These are phyloP conservation scores for Philopotamus ludificatus DNA, from an alignment of 1,140 invertebrate species.

Conservation along the genomic window DNA sequence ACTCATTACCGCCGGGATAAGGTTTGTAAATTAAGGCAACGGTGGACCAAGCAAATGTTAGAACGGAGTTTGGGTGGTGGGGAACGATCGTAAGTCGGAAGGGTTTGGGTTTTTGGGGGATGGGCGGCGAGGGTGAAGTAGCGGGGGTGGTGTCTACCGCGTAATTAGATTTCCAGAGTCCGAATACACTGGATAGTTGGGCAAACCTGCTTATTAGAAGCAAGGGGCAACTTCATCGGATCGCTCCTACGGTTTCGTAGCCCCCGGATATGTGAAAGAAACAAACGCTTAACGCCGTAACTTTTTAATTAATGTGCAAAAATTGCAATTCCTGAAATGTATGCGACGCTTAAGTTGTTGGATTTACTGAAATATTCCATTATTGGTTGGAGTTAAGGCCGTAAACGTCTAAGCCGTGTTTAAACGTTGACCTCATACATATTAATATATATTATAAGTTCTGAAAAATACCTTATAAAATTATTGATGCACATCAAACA, in stretches of 20 bases:
- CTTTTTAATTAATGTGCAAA: too few species aligned
- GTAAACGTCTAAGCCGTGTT: too few species aligned
- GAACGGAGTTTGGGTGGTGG: neutral
- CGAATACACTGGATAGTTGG: conserved; percentile 54
- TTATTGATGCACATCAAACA: too few species aligned
- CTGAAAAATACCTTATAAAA: too few species aligned
- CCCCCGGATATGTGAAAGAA: too few species aligned
- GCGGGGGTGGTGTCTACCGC: conserved; percentile 52
- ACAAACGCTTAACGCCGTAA: too few species aligned
- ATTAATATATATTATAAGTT: too few species aligned
- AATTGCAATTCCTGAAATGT: too few species aligned
- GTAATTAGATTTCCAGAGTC: conserved; percentile 60
- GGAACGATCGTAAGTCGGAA: neutral
- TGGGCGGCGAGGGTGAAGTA: conserved; percentile 36
- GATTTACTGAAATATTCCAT: too few species aligned
- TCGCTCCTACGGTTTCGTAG: neutral
- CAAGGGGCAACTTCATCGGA: conserved; percentile 6
- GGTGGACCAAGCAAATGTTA: neutral
- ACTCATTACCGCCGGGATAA: neutral
- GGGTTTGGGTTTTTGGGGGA: conserved; percentile 3
- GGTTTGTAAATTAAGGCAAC: conserved; percentile 1
- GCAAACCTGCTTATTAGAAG: conserved; percentile 41
- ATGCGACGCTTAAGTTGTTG: too few species aligned
- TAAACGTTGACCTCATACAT: too few species aligned
- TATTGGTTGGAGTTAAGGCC: too few species aligned